These are phyloP conservation scores for Smutsia gigantea DNA, from an alignment of 2,797 vertebrate genomes.

Conservation along the genomic window DNA sequence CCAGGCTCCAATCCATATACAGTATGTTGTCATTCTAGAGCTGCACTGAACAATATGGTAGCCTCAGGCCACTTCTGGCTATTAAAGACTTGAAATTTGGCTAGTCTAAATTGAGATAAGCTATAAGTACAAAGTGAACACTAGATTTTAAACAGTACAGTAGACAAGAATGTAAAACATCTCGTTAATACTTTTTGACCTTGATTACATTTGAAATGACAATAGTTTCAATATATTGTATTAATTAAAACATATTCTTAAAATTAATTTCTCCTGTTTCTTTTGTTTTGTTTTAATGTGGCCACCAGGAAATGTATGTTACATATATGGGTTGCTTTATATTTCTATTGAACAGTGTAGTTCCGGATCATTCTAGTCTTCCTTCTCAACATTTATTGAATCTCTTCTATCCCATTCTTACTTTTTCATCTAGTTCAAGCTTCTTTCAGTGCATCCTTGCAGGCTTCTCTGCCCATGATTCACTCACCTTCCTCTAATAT, in stretches of 20 bases:
- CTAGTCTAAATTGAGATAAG: background rate
- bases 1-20: background rate
- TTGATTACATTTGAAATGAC: background rate
- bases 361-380: background rate
- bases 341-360: background rate
- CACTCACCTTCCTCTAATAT: background rate
- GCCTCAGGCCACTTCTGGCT: background rate
- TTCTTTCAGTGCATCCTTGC: background rate
- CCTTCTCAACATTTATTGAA: background rate
- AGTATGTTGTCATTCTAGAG: background rate
- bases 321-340: background rate
- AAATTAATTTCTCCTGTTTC: constrained; percentile 1
- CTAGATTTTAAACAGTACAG: background rate
- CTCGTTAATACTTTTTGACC: background rate
- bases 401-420: background rate
- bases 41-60: background rate
- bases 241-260: constrained; percentile 3
- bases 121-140: background rate
- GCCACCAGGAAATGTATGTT: background rate
- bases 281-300: background rate
- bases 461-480: background rate
- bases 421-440: background rate
- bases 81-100: background rate
- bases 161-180: background rate
- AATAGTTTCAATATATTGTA: background rate